These are phyloP conservation scores for Galeopterus variegatus DNA, from an alignment of 2,113 vertebrate species.

Conservation along the genomic window DNA sequence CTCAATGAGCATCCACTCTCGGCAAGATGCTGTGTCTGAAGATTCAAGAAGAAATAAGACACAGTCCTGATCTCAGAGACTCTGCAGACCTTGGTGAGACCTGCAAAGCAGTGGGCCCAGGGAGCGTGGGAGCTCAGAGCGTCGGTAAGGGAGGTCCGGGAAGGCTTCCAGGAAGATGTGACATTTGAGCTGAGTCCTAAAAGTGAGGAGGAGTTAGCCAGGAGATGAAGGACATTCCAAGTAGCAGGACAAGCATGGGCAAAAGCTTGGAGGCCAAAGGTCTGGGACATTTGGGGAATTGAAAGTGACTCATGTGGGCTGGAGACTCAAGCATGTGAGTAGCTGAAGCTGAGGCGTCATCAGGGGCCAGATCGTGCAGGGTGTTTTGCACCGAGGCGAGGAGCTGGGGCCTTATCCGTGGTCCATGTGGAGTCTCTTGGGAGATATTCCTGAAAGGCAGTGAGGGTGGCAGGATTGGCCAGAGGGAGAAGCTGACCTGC, in stretches of 20 bases:
- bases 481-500: neutral
- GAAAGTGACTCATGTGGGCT: neutral
- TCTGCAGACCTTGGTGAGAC: neutral
- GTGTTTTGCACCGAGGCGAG: neutral
- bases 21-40: neutral
- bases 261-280: neutral
- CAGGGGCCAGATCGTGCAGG: neutral
- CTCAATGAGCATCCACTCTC: neutral
- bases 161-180: slow-evolving; percentile 24
- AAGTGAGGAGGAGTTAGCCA: neutral
- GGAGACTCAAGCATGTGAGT: neutral
- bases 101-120: neutral
- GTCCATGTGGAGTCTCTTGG: neutral
- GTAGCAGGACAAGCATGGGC: neutral
- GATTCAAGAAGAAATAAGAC: neutral
- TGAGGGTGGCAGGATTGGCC: neutral
- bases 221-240: neutral
- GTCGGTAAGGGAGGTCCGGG: neutral
- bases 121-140: neutral
- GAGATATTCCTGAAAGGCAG: neutral
- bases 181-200: neutral
- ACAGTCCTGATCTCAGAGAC: neutral
- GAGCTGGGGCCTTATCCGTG: neutral
- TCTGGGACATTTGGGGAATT: neutral
- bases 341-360: neutral